A percentile compares a stretch with the other conserved stretches of the same genome.
Conservation (phyloP, 2,888 invertebrate species). For the Bugulina stolonifera region DNA sequence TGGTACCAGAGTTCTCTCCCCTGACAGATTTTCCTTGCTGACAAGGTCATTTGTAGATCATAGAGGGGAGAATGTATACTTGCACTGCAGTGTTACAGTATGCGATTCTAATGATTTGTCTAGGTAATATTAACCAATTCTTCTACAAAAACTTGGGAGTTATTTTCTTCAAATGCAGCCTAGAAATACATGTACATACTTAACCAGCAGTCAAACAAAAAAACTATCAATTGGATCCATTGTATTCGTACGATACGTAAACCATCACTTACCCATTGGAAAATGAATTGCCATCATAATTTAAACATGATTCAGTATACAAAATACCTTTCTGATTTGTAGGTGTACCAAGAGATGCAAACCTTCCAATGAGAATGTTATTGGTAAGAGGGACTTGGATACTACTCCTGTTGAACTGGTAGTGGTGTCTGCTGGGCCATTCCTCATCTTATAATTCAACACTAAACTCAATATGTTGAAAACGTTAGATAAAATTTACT, state of each 20-base stretch:
- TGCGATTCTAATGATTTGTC: slow-evolving; percentile 3
- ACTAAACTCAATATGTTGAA: no score
- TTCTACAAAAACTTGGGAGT: background rate
- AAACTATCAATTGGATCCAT: no score
- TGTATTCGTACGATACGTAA: no score
- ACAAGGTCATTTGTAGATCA: slow-evolving; percentile 17
- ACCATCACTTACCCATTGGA: no score
- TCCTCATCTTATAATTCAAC: background rate
- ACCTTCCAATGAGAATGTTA: background rate
- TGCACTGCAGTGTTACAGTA: slow-evolving; percentile 20
- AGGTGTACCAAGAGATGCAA: background rate
- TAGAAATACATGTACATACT: no score
- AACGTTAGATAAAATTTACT: no score
- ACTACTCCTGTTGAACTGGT: background rate
- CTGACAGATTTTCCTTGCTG: background rate
- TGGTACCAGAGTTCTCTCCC: background rate
- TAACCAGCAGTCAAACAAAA: no score
- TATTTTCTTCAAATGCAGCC: no score
- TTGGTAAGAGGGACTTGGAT: background rate
- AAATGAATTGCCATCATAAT: no score
- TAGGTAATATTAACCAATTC: background rate
- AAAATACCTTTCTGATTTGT: background rate
- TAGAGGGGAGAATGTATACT: background rate
- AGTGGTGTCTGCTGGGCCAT: background rate
- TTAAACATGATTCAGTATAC: no score